Conservation (phyloP, 2,797 vertebrate genomes). For the Enoplosus armatus region DNA sequence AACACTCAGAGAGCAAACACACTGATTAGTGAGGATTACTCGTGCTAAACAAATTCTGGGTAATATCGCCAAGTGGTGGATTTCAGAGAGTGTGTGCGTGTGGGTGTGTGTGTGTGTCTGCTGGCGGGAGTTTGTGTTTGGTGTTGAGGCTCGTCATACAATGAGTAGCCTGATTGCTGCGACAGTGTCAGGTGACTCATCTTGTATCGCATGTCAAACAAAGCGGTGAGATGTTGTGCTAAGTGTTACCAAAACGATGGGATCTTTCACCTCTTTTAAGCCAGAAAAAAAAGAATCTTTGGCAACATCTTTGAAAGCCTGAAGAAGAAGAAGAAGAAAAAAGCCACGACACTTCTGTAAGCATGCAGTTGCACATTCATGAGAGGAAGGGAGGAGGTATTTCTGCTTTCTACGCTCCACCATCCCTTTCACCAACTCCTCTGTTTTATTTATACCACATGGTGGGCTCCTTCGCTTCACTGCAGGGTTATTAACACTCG, state of each 20-base stretch:
- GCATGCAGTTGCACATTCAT: slow-evolving; percentile 46
- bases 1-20: slow-evolving; percentile 80
- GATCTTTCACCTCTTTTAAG: slow-evolving; percentile 8
- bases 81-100: slow-evolving; percentile 7
- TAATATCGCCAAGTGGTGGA: slow-evolving; percentile 34
- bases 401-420: slow-evolving; percentile 53
- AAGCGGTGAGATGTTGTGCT: slow-evolving; percentile 39
- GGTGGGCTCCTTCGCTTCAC: slow-evolving; percentile 64
- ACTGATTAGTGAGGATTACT: slow-evolving; percentile 79
- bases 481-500: slow-evolving; percentile 77
- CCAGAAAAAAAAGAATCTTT: not conserved
- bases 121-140: slow-evolving; percentile 17
- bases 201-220: slow-evolving; percentile 40
- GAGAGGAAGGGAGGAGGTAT: slow-evolving; percentile 45
- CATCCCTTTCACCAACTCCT: slow-evolving; percentile 67
- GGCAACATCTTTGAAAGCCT: slow-evolving; percentile 2
- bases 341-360: slow-evolving; percentile 15
- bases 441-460: slow-evolving; percentile 82
- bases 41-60: slow-evolving; percentile 73
- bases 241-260: slow-evolving; percentile 23
- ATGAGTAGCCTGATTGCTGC: not conserved
- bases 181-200: slow-evolving; percentile 37
- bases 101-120: slow-evolving; percentile 14
- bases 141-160: not conserved
- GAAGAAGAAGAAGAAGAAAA: not conserved